Base-by-base conservation (phyloP, 2,888 invertebrate species). In the Micropterix aruncella region DNA sequence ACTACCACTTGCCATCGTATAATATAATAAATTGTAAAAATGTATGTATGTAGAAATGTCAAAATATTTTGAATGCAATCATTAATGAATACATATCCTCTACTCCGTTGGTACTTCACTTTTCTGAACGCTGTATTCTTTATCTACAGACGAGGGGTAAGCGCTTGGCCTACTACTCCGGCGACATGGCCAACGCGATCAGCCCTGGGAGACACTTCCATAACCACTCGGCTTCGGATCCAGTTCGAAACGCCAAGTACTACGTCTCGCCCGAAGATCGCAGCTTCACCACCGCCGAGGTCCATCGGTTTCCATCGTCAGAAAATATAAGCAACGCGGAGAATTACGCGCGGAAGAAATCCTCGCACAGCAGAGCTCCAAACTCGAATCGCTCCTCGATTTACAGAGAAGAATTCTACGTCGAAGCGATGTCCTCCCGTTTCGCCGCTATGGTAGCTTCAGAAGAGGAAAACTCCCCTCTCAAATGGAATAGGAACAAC, bases 401-500 rank as follows among this genome's bases (percentile, higher is more conserved):
- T 47, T 44, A 19, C 47, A 57, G 60, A 45, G 16, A 39, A 37
- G 14, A 40, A 43, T 17, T 44, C 41, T 66, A 46, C 60, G 40
- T 18, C 60, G 46, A 59, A 62, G 48, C 47, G 38, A 44, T 18
- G 36, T 19, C 44, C 68, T 65, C 45, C 68, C 67, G 52, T 70
- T 69, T 42, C 70, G 69, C 42, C 66, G 62, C 3, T 70, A 70
- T 5, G 66, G 67, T 48, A 68, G 69, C 3, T 60, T 70, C 27
- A 68, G 70, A 51, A 69, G 70, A 52, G 60, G 69, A 40, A 70
- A 70, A 50, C 68, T 69, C 36, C 61, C 62, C 68, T 14, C 74
- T 75, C 37, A 70, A 73, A 44, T 77, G 78, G 77, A 74, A 76
- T 41, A 69, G 77, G 51, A 77, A 74, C 56, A 78, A 78, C 52